Conservation (phyloP, 2,888 invertebrate species). For the Sipha maydis region DNA sequence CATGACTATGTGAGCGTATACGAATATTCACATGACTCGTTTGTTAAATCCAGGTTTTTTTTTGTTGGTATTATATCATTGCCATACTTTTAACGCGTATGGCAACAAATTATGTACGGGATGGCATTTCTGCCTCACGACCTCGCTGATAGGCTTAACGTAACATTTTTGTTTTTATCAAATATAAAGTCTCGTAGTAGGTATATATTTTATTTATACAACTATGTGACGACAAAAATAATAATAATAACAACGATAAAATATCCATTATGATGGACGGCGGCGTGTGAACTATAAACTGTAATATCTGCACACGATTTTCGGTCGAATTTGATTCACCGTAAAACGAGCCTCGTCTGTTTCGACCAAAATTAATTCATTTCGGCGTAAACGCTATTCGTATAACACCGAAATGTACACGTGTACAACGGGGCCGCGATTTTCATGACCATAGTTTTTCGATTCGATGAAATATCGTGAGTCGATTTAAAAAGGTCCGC, state of each 20-base stretch:
- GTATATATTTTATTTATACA: neutral
- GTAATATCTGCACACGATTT: neutral
- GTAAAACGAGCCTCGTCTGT: neutral
- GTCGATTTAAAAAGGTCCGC: too few relatives aligned
- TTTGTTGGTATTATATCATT: neutral
- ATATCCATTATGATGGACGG: too few relatives aligned
- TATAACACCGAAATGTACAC: too few relatives aligned
- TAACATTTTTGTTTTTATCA: neutral
- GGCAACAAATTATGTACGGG: neutral
- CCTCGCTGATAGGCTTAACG: neutral
- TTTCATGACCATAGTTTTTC: too few relatives aligned
- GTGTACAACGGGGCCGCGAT: too few relatives aligned
- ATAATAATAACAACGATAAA: too few relatives aligned
- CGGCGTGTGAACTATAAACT: too few relatives aligned
- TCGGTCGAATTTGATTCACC: neutral
- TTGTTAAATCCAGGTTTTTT: conserved; percentile 8
- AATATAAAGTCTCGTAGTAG: neutral
- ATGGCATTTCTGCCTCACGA: neutral
- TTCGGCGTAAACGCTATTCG: too few relatives aligned
- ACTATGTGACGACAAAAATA: too few relatives aligned
- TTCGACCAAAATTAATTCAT: neutral
- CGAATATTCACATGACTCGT: conserved; percentile 42
- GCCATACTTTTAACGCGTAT: neutral
- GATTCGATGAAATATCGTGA: too few relatives aligned
- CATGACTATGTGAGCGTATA: neutral